These are phyloP conservation scores for Hozukius guyotensis DNA, from an alignment of 2,797 vertebrate species.

Conservation along the genomic window DNA sequence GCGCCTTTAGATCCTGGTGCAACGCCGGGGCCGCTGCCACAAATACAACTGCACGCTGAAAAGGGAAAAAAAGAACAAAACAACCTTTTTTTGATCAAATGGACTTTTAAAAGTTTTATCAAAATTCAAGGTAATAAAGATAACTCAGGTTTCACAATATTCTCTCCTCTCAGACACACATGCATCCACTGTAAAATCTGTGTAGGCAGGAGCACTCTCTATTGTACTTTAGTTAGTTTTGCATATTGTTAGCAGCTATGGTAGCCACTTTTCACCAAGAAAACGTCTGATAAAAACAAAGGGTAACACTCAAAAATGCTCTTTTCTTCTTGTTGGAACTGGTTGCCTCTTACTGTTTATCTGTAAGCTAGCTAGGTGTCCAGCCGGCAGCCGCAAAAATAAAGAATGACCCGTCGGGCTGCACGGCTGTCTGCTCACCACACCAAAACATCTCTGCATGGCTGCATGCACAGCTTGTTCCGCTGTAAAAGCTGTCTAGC, in stretches of 20 bases:
- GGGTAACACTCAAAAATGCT: background rate
- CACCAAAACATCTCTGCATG: slow-evolving; percentile 33
- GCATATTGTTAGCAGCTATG: background rate
- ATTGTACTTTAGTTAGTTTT: background rate
- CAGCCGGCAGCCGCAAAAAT: slow-evolving; percentile 35
- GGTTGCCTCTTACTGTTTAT: slow-evolving; percentile 36
- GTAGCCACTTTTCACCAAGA: background rate
- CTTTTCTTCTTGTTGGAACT: slow-evolving; percentile 1
- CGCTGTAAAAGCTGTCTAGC: slow-evolving; percentile 19
- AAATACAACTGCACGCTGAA: slow-evolving; percentile 91
- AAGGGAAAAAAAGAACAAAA: background rate
- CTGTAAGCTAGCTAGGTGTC: slow-evolving; percentile 19
- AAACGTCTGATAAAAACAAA: background rate
- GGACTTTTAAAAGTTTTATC: accelerated
- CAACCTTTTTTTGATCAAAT: background rate
- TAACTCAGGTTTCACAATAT: background rate
- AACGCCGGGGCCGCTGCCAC: slow-evolving; percentile 70
- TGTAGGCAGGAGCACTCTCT: background rate
- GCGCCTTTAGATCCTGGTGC: slow-evolving; percentile 75
- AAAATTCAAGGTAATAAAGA: background rate
- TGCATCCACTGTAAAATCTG: background rate
- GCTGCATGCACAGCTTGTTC: slow-evolving; percentile 15
- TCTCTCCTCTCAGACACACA: background rate
- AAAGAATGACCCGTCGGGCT: slow-evolving; percentile 14
- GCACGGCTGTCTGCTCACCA: slow-evolving; percentile 50